Evolutionary conservation across 2,797 vertebrate genomes (phyloP), one percentile per base, ranked within the genome.

Genomic region (Simalia tracyae): DNA sequence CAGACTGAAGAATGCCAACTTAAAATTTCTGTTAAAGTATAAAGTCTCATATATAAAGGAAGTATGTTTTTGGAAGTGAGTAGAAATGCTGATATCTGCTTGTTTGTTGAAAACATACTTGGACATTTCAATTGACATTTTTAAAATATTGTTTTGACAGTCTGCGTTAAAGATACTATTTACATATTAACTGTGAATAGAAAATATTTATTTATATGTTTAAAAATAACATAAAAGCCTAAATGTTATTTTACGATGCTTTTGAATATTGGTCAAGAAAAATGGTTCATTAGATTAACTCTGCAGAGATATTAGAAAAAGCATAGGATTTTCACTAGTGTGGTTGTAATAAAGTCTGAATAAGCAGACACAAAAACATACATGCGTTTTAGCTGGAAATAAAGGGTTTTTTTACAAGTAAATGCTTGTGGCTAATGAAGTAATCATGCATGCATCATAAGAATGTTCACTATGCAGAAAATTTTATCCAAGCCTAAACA

Each of bases 351-450:
- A 87, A 90, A 31, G n/a, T 61, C 26, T 59, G 68, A 92, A 26
- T 57, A 42, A 61, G 57, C 60, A 92, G 85, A 28, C 42, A 64
- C 24, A 86, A 59, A 50, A 72, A 54, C 19, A 72, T 66, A 8
- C 63, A 89, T 92, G 31, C 59, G n/a, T 87, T 90, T 61, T 81
- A 90, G 15, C 28, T 42, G 17, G n/a, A 57, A 59, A 76, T 36
- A 86, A 89, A 84, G 22, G 68, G 1, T 26, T 89, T 86, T 87
- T 68, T 46, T 64, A 87, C 68, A 92, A 84, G 89, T 92, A 90
- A 84, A 92, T 31, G 50, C 60, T 88, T 66, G 60, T 90, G 86
- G n/a, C 50, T 90, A 90, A 92, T 84, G 89, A 92, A 88, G 68
- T 90, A 90, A 90, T 90, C 86, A 90, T 90, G 60, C 68, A 84